phyloP scores from a whole-genome alignment of 2,113 vertebrate genomes.

The Casuarius casuarius region DNA sequence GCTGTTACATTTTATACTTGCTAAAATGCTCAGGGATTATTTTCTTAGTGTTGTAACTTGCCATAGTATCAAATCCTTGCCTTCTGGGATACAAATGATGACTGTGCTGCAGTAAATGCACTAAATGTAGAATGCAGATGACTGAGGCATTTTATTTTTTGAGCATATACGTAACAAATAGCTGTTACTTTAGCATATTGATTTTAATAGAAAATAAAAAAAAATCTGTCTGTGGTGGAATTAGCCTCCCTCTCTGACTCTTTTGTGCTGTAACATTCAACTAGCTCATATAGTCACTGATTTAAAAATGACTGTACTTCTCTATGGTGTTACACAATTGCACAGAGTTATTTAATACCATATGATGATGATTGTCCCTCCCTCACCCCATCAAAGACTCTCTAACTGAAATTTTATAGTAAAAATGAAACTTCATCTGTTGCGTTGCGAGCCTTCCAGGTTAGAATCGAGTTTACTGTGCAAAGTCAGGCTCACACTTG shows the following conservation, averaged over 20 bases:
- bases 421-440: not conserved
- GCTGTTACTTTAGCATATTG: not conserved
- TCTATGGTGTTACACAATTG: not conserved
- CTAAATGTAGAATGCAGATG: not conserved
- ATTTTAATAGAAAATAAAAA: not conserved
- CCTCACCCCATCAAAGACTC: not conserved
- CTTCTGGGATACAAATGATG: not conserved
- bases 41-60: not conserved
- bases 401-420: not conserved
- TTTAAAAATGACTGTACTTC: not conserved
- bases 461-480: not conserved
- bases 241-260: fast-evolving
- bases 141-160: not conserved
- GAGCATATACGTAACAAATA: not conserved
- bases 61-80: not conserved
- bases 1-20: not conserved
- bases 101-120: not conserved
- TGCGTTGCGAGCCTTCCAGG: not conserved
- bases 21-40: not conserved
- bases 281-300: not conserved
- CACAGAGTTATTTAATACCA: not conserved
- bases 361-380: not conserved
- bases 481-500: fast-evolving
- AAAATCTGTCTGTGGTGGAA: not conserved
- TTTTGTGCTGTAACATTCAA: not conserved